A percentile compares a stretch with the other conserved stretches of the same genome.
These are phyloP conservation scores for Lithobius niger DNA, from an alignment of 1,140 invertebrate genomes.

Conservation along the genomic window DNA sequence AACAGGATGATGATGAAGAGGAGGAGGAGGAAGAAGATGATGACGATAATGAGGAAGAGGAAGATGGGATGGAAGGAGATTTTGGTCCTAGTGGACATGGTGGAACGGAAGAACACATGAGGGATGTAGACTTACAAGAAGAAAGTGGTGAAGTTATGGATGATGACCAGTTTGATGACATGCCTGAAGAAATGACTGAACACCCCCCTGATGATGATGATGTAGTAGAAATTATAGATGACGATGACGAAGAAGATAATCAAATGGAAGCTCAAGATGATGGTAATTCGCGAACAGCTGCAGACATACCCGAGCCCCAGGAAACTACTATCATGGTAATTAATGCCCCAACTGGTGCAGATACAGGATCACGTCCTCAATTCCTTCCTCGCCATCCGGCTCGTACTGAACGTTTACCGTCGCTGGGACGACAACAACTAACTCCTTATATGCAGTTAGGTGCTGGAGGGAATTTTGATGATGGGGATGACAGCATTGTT, in stretches of 20 bases:
- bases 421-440: slow-evolving; percentile 17
- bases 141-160: slow-evolving; percentile 17
- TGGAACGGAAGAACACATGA: slow-evolving; percentile 4
- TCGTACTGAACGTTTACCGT: slow-evolving; percentile 25
- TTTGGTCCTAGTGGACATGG: slow-evolving; percentile 15
- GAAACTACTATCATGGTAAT: slow-evolving; percentile 17
- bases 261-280: slow-evolving; percentile 14
- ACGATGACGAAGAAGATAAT: slow-evolving; percentile 20
- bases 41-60: slow-evolving; percentile 41
- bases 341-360: slow-evolving; percentile 12
- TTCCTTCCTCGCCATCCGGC: slow-evolving; percentile 16
- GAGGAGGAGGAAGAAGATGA: slow-evolving; percentile 30
- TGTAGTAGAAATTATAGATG: slow-evolving; percentile 13
- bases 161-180: slow-evolving; percentile 7
- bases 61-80: slow-evolving; percentile 29
- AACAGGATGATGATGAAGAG: slow-evolving; percentile 42
- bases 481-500: slow-evolving; percentile 74
- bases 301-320: slow-evolving; percentile 16
- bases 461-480: slow-evolving; percentile 38
- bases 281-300: slow-evolving; percentile 15
- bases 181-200: slow-evolving; percentile 1
- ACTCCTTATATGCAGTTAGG: slow-evolving; percentile 20
- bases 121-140: not conserved
- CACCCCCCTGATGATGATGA: slow-evolving; percentile 9
- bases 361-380: slow-evolving; percentile 9